Conservation (phyloP, 2,888 invertebrate genomes). For the Coelinius sp. region DNA sequence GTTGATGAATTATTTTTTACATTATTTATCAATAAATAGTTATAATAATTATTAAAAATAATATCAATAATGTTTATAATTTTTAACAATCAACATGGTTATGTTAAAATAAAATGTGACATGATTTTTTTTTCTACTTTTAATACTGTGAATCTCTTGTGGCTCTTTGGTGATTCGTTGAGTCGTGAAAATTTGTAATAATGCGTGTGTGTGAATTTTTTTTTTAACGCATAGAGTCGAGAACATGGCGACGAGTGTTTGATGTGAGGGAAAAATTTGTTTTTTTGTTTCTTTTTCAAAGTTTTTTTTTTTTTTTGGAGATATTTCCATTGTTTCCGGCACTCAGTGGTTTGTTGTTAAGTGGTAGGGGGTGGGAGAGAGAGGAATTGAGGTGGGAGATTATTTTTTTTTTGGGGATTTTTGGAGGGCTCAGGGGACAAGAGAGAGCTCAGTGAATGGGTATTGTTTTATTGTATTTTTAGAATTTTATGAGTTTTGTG, state of each 20-base stretch:
- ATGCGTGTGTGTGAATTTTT: neutral
- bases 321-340: neutral
- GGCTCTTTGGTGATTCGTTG: neutral
- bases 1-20: neutral
- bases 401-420: neutral
- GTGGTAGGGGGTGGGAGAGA: too few species aligned
- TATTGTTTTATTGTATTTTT: conserved; percentile 55
- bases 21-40: neutral
- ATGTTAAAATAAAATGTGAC: neutral
- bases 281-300: neutral
- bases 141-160: neutral
- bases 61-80: neutral
- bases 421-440: neutral
- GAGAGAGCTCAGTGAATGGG: neutral
- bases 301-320: neutral
- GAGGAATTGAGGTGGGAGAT: neutral
- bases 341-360: neutral
- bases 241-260: conserved; percentile 16
- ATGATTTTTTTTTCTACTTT: neutral
- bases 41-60: too few species aligned
- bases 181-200: conserved; percentile 3
- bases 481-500: conserved; percentile 48
- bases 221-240: neutral
- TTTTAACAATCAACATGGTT: neutral
- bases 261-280: neutral